A percentile compares a stretch with the other conserved stretches of the same genome.
phyloP scores from a whole-genome alignment of 2,797 vertebrate genomes.

The Coregonus sp. region DNA sequence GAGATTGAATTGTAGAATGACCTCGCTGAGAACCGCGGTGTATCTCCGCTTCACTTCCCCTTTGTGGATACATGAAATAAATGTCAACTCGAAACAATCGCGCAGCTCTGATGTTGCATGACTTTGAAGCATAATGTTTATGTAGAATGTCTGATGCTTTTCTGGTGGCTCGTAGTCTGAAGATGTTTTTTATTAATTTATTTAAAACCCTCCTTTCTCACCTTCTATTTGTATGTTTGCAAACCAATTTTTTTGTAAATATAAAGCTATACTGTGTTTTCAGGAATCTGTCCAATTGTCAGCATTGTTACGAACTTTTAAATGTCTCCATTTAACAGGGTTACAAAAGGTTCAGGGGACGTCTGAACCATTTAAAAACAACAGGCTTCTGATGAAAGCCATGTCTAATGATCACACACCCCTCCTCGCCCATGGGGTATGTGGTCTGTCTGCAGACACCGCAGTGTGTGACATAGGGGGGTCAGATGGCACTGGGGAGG shows the following conservation, averaged over 20 bases:
- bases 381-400: slow-evolving; percentile 34
- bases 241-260: neutral
- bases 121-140: neutral
- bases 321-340: neutral
- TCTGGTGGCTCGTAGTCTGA: neutral
- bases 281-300: neutral
- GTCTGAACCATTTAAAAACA: too few relatives aligned
- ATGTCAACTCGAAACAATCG: neutral
- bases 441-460: slow-evolving; percentile 68
- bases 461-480: slow-evolving; percentile 43
- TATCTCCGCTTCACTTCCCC: neutral
- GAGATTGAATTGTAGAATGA: neutral
- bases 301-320: neutral
- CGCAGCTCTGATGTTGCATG: neutral
- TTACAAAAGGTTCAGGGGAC: slow-evolving; percentile 18
- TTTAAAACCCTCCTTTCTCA: neutral
- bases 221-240: neutral
- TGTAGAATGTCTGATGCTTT: neutral
- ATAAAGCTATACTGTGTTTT: neutral
- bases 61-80: neutral
- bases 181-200: neutral
- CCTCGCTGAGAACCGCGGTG: neutral
- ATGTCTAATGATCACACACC: slow-evolving; percentile 88
- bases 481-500: slow-evolving; percentile 34
- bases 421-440: slow-evolving; percentile 81